Percentiles rank a stretch among this genome's conserved stretches.
phyloP scores from a whole-genome alignment of 2,797 vertebrate species.

The Danionella dracula region DNA sequence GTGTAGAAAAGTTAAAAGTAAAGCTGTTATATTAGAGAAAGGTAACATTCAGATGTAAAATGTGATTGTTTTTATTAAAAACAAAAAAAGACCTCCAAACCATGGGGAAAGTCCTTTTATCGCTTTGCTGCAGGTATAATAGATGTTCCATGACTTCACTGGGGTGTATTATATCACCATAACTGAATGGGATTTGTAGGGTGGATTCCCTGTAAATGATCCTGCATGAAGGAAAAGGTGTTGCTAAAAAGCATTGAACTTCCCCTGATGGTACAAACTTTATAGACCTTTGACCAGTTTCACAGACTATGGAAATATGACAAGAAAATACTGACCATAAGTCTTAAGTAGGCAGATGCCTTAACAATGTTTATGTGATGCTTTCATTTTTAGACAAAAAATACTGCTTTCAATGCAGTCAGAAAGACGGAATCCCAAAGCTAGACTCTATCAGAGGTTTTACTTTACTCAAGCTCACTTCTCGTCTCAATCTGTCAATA shows the following conservation, averaged over 20 bases:
- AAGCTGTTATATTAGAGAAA: neutral
- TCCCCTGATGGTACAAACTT: conserved; percentile 19
- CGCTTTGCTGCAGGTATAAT: conserved; percentile 20
- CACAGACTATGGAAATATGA: conserved; percentile 7
- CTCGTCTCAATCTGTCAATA: too few relatives aligned
- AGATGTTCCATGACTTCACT: conserved; percentile 45
- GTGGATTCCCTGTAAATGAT: conserved; percentile 36
- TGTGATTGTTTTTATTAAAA: too few relatives aligned
- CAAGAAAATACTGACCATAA: conserved; percentile 10
- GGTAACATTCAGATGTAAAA: conserved; percentile 21
- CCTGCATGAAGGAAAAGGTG: conserved; percentile 20
- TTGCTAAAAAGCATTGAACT: conserved; percentile 33
- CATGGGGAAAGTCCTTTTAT: conserved; percentile 15
- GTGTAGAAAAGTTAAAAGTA: conserved; percentile 25
- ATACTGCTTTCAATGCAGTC: too few relatives aligned
- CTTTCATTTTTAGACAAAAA: too few relatives aligned
- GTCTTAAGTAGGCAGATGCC: too few relatives aligned
- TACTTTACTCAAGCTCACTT: too few relatives aligned
- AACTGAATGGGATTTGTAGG: conserved; percentile 40
- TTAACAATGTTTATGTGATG: too few relatives aligned
- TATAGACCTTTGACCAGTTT: conserved; percentile 5
- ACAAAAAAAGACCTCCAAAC: conserved; percentile 12
- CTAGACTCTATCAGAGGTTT: too few relatives aligned
- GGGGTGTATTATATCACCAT: conserved; percentile 52
- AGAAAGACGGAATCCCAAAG: too few relatives aligned